phyloP scores from a whole-genome alignment of 1,140 invertebrate species.

The Bombus pascuorum region DNA sequence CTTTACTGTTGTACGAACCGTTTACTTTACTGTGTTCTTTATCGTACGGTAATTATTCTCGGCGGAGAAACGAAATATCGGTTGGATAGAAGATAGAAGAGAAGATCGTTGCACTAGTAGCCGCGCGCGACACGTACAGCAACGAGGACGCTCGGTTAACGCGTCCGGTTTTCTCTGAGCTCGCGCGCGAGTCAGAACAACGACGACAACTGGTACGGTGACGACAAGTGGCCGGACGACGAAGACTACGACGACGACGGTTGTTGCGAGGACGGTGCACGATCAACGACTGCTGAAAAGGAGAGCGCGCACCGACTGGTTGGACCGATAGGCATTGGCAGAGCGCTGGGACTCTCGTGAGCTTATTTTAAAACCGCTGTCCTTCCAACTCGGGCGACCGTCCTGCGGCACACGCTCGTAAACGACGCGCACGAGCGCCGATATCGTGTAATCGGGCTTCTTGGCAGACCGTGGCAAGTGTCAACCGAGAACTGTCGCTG shows the following conservation, averaged over 20 bases:
- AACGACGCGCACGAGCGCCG: conserved; percentile 14
- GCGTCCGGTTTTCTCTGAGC: not conserved
- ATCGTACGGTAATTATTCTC: not conserved
- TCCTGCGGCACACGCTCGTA: conserved; percentile 49
- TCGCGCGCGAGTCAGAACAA: not conserved
- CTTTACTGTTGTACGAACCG: not conserved
- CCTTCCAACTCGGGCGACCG: conserved; percentile 73
- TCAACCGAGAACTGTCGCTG: conserved; percentile 7
- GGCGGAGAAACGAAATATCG: not conserved
- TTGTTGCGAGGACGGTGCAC: conserved; percentile 73
- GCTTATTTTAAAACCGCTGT: conserved; percentile 81
- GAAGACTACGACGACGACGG: conserved; percentile 36
- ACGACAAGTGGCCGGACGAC: not conserved
- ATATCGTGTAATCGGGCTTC: conserved; percentile 38
- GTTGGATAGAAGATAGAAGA: not conserved
- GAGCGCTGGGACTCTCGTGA: conserved; percentile 67
- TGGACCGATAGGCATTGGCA: conserved; percentile 72
- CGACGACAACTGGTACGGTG: not conserved
- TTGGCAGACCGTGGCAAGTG: conserved; percentile 30
- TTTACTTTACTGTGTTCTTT: not conserved
- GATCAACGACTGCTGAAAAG: conserved; percentile 75
- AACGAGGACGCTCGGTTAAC: not conserved
- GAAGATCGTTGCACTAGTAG: not conserved
- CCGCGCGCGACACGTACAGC: not conserved
- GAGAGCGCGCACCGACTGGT: conserved; percentile 60